A percentile compares a stretch with the other conserved stretches of the same genome.
Evolutionary conservation across 2,113 vertebrate genomes (phyloP).

Genomic region (Cyrtonyx montezumae): DNA sequence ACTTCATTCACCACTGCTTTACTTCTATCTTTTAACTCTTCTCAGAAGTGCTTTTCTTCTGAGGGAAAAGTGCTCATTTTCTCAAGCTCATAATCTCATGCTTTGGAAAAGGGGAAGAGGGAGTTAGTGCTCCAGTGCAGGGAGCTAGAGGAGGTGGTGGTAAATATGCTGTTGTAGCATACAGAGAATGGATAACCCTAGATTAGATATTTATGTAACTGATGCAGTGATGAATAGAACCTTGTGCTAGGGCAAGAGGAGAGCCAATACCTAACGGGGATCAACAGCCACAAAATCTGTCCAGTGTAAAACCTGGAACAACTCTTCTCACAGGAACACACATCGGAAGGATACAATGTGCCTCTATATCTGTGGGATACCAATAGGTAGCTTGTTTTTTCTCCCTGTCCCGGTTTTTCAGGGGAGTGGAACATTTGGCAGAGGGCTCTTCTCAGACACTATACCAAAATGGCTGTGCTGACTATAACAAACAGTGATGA

Average conservation of each 20-base stretch:
- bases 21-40: background rate
- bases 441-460: background rate
- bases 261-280: background rate
- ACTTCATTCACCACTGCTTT: background rate
- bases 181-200: background rate
- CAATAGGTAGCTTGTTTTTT: background rate
- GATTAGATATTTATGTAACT: background rate
- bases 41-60: background rate
- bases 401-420: accelerated
- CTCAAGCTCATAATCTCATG: background rate
- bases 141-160: background rate
- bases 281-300: background rate
- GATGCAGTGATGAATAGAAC: background rate
- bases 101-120: background rate
- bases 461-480: background rate
- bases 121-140: background rate
- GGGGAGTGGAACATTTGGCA: background rate
- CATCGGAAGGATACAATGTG: background rate
- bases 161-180: background rate
- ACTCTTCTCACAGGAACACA: background rate
- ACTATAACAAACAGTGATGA: background rate
- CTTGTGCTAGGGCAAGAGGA: background rate
- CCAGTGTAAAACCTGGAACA: background rate
- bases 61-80: background rate
- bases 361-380: background rate